phyloP scores from a whole-genome alignment of 2,797 vertebrate species.

The Oreochromis mossambicus region DNA sequence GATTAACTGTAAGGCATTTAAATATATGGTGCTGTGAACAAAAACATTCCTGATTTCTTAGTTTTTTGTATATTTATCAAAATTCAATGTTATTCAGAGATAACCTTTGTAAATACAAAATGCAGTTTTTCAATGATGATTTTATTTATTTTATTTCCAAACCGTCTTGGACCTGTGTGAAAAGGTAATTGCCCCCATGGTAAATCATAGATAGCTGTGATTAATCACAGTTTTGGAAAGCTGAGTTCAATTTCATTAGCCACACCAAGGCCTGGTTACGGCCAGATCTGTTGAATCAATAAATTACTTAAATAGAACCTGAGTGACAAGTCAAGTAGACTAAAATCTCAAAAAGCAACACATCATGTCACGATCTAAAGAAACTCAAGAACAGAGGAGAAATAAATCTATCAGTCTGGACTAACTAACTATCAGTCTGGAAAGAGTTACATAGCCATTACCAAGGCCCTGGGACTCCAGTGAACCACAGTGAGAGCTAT shows the following conservation, averaged over 20 bases:
- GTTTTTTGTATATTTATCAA: neutral
- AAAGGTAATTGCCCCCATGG: neutral
- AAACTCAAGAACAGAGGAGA: neutral
- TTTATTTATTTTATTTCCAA: neutral
- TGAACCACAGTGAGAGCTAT: neutral
- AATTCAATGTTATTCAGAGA: neutral
- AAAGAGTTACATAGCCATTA: neutral
- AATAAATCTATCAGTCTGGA: neutral
- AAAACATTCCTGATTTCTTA: neutral
- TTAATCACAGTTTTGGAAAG: neutral
- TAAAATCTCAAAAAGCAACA: neutral
- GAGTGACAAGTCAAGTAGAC: neutral
- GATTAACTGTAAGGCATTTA: neutral
- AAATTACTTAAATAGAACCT: neutral
- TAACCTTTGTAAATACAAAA: neutral
- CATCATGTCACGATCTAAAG: rapidly evolving
- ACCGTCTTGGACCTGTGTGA: neutral
- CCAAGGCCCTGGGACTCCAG: neutral
- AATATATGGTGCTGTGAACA: neutral
- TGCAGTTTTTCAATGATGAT: neutral
- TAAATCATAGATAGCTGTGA: neutral
- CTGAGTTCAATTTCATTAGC: neutral
- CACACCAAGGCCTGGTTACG: neutral
- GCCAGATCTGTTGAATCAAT: neutral
- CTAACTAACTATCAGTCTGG: neutral